A percentile compares a stretch with the other conserved stretches of the same genome.
Evolutionary conservation across 2,888 invertebrate genomes (phyloP).

Genomic region (Drosophila melanosoma): DNA sequence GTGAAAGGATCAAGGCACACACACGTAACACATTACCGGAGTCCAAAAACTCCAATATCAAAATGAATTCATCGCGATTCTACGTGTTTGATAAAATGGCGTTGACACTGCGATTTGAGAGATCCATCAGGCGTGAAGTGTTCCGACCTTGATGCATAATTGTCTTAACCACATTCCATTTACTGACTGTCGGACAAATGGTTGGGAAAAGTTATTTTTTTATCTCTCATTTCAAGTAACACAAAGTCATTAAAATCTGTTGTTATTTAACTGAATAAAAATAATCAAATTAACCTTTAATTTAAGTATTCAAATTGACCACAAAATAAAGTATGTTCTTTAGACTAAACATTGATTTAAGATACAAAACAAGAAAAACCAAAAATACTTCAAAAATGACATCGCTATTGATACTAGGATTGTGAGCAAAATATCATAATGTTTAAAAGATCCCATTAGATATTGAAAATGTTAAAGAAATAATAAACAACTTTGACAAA

Average conservation of each 20-base stretch:
- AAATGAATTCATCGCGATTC: conserved; percentile 59
- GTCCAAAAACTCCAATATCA: conserved; percentile 19
- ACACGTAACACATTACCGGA: conserved; percentile 49
- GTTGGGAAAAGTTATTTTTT: neutral
- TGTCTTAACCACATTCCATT: conserved; percentile 14
- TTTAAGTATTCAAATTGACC: fast-evolving
- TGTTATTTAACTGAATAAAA: neutral
- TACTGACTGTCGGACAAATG: neutral
- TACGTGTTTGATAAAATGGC: conserved; percentile 78
- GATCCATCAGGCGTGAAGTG: conserved; percentile 15
- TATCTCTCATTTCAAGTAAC: neutral
- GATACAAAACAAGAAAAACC: neutral
- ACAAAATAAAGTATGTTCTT: fast-evolving
- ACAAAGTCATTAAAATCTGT: neutral
- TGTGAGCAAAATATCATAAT: neutral
- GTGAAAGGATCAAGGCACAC: conserved; percentile 6
- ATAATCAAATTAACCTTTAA: neutral
- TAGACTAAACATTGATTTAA: neutral
- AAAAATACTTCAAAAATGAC: neutral
- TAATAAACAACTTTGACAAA: fast-evolving
- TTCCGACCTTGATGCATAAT: conserved; percentile 34
- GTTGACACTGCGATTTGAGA: conserved; percentile 11
- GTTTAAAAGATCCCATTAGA: neutral
- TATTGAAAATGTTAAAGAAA: neutral
- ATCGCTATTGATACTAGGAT: no score